phyloP scores from a whole-genome alignment of 2,888 invertebrate genomes.

The Parelbella ahira region DNA sequence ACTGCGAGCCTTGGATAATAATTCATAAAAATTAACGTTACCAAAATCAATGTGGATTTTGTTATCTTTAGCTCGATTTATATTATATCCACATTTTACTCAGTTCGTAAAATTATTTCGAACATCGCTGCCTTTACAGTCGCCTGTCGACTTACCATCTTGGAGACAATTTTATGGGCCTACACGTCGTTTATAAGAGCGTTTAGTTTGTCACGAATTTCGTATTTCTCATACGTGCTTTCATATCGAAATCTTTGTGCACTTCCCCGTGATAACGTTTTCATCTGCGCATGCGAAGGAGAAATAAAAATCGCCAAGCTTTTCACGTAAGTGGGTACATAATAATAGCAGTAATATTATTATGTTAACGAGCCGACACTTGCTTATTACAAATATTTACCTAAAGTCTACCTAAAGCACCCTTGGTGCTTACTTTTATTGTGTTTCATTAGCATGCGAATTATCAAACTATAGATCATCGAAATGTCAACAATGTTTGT shows the following conservation, averaged over 20 bases:
- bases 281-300: too few relatives aligned
- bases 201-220: constrained; percentile 21
- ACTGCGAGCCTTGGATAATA: too few relatives aligned
- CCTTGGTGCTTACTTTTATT: too few relatives aligned
- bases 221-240: constrained; percentile 11
- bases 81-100: constrained; percentile 5
- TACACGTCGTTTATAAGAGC: constrained; percentile 12
- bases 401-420: too few relatives aligned
- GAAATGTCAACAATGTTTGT: too few relatives aligned
- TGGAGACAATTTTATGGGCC: constrained; percentile 20
- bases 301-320: too few relatives aligned
- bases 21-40: constrained; percentile 9
- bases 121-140: constrained; percentile 6
- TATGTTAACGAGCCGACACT: too few relatives aligned
- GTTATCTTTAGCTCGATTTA: constrained; percentile 23
- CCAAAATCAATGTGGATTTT: constrained; percentile 12
- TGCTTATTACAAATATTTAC: too few relatives aligned
- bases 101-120: constrained; percentile 6
- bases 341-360: too few relatives aligned
- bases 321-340: too few relatives aligned
- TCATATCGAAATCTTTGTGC: constrained; percentile 12
- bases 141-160: constrained; percentile 25
- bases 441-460: too few relatives aligned
- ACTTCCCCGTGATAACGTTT: constrained; percentile 13
- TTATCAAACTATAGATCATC: too few relatives aligned